These are phyloP conservation scores for Ips nitidus DNA, from an alignment of 1,140 invertebrate genomes.

Conservation along the genomic window DNA sequence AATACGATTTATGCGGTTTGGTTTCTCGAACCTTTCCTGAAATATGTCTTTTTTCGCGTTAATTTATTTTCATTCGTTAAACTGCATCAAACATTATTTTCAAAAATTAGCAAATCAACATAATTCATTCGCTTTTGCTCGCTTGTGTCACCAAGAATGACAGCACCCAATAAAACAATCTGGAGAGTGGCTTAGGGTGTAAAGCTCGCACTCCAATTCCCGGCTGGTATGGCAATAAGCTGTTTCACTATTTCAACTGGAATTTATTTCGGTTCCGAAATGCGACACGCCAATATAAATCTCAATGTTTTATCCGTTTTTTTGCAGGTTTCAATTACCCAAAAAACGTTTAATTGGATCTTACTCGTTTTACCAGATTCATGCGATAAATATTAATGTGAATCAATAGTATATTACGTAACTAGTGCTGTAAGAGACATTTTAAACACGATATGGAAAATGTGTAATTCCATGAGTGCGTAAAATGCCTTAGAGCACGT, in stretches of 20 bases:
- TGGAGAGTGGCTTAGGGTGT: constrained; percentile 19
- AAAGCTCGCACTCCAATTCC: constrained; percentile 24
- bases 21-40: not conserved
- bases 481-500: no score
- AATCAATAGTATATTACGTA: no score
- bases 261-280: constrained; percentile 27
- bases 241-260: constrained; percentile 19
- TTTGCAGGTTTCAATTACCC: constrained; percentile 25
- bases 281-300: constrained; percentile 24
- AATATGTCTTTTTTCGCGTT: not conserved
- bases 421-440: no score
- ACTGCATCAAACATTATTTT: no score
- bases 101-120: no score
- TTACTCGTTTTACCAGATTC: not conserved
- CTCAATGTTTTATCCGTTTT: constrained; percentile 26
- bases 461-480: no score
- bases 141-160: not conserved
- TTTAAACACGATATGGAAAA: no score
- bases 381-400: no score
- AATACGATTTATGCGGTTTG: constrained; percentile 2
- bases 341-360: constrained; percentile 32
- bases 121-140: no score
- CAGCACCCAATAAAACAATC: constrained; percentile 30
- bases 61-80: no score
- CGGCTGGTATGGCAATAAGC: constrained; percentile 29